Evolutionary conservation across 2,113 vertebrate genomes (phyloP).

Genomic region (Ardeotis arabs): DNA sequence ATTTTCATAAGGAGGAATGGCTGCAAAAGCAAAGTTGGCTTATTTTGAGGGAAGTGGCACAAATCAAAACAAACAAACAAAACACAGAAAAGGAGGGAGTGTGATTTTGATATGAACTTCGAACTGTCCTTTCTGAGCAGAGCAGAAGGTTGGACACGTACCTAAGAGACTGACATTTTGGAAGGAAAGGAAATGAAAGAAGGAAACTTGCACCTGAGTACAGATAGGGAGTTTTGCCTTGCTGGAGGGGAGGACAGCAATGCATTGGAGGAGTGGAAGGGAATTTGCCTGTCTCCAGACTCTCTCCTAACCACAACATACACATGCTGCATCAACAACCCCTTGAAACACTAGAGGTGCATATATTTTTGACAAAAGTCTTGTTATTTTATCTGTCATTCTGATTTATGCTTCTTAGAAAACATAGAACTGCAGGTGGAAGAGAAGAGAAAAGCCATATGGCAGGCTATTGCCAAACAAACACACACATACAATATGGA

Average conservation of each 20-base stretch:
- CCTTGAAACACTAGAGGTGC: background rate
- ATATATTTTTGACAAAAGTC: background rate
- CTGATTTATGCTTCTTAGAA: conserved; percentile 25
- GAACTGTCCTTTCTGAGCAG: background rate
- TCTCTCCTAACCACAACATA: background rate
- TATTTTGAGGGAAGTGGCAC: background rate
- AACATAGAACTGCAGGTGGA: background rate
- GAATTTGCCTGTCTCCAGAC: background rate
- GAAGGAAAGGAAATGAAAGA: background rate
- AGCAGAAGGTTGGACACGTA: background rate
- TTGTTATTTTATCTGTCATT: background rate
- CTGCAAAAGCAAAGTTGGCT: background rate
- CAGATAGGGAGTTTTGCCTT: background rate
- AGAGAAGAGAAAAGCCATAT: conserved; percentile 26
- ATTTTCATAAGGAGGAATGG: background rate
- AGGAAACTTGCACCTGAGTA: background rate
- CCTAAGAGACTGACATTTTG: background rate
- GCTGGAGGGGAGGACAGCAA: background rate
- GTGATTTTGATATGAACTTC: background rate
- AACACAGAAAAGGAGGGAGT: background rate
- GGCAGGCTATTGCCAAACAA: conserved; percentile 47
- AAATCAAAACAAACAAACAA: background rate
- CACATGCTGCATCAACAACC: background rate
- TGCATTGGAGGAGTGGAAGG: background rate
- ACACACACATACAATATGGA: background rate